Evolutionary conservation across 2,888 invertebrate species (phyloP).

Genomic region (Brassicogethes aeneus): DNA sequence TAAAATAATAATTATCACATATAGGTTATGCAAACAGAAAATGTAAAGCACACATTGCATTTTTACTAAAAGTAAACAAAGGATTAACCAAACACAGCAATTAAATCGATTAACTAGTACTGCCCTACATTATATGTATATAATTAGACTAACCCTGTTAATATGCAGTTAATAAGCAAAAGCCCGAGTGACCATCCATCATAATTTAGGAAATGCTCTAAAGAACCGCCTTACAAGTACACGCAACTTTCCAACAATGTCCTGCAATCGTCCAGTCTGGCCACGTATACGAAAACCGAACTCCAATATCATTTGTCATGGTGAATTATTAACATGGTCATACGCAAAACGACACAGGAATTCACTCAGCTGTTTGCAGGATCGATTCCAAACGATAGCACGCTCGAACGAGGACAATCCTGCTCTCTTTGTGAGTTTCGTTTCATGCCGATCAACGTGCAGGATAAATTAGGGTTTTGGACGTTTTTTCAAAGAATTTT

Average conservation of each 20-base stretch:
- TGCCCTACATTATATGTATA: background rate
- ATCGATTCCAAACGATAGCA: slow-evolving; percentile 26
- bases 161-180: slow-evolving; percentile 23
- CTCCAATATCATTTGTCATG: background rate
- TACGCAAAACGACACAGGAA: slow-evolving; percentile 25
- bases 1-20: too few relatives aligned
- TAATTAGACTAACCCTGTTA: slow-evolving; percentile 5
- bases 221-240: slow-evolving; percentile 17
- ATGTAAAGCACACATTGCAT: too few relatives aligned
- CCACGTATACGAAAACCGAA: too few relatives aligned
- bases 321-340: slow-evolving; percentile 14
- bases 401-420: slow-evolving; percentile 25
- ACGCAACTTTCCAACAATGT: slow-evolving; percentile 19
- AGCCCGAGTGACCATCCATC: slow-evolving; percentile 22
- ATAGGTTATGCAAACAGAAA: too few relatives aligned
- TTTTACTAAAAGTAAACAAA: too few relatives aligned
- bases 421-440: slow-evolving; percentile 25
- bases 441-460: slow-evolving; percentile 24
- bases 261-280: slow-evolving; percentile 3
- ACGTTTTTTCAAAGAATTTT: slow-evolving; percentile 6
- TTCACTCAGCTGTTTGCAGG: slow-evolving; percentile 25
- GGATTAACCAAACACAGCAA: too few relatives aligned
- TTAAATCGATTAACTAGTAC: too few relatives aligned
- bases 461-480: slow-evolving; percentile 15
- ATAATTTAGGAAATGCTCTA: slow-evolving; percentile 23